phyloP scores from a whole-genome alignment of 2,113 vertebrate genomes.

The Hassar affinis region DNA sequence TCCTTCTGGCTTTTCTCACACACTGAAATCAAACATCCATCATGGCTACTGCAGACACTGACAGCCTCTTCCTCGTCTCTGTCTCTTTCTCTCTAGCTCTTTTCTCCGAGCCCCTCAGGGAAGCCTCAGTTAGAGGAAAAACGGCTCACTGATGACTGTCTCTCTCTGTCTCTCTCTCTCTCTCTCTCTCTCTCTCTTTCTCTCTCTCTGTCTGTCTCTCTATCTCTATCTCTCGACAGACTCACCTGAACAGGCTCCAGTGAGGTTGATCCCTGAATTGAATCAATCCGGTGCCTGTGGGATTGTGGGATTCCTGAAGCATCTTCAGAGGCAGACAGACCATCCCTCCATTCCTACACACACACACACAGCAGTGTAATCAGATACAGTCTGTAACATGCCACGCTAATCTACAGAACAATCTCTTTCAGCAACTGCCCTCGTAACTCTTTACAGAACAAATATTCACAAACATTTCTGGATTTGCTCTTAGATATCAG shows the following conservation, averaged over 20 bases:
- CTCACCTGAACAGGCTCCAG: constrained; percentile 67
- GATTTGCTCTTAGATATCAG: background rate
- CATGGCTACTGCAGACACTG: constrained; percentile 2
- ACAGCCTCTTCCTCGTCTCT: background rate
- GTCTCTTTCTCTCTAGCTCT: background rate
- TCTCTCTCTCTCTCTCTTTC: background rate
- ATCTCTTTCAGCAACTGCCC: background rate
- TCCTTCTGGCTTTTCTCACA: constrained; percentile 42
- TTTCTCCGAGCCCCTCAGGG: background rate
- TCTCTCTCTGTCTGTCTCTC: background rate
- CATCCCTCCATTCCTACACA: constrained; percentile 72
- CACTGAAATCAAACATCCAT: constrained; percentile 11
- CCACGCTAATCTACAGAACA: background rate
- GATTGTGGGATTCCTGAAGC: constrained; percentile 67
- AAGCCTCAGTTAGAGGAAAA: background rate
- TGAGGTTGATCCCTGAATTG: constrained; percentile 64
- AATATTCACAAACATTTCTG: background rate
- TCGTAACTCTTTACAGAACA: too few relatives aligned
- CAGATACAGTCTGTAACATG: background rate
- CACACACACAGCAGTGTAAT: constrained; percentile 7
- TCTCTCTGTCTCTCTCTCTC: background rate
- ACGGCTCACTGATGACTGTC: background rate
- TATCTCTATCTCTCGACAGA: background rate
- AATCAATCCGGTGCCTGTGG: constrained; percentile 67
- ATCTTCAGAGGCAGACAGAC: constrained; percentile 66